A percentile compares a stretch with the other conserved stretches of the same genome.
These are phyloP conservation scores for Chaenocephalus aceratus DNA, from an alignment of 2,113 vertebrate genomes.

Conservation along the genomic window DNA sequence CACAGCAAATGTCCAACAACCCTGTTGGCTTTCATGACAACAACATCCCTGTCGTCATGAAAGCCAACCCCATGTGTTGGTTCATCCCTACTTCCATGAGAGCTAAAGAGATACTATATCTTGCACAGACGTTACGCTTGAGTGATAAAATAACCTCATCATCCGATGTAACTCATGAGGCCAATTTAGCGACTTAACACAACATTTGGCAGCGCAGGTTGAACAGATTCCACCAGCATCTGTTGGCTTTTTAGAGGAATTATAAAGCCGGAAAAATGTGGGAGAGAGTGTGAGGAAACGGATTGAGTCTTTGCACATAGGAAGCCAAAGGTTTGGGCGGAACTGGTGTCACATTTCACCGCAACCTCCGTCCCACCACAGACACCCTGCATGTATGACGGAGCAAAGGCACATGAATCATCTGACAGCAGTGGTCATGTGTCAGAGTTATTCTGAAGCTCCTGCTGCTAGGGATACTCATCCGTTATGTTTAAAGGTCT, in stretches of 20 bases:
- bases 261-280: slow-evolving; percentile 1
- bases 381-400: slow-evolving; percentile 60
- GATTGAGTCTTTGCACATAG: slow-evolving; percentile 2
- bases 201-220: slow-evolving; percentile 29
- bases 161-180: slow-evolving; percentile 13
- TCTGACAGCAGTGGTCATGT: slow-evolving; percentile 58
- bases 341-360: slow-evolving; percentile 42
- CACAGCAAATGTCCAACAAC: not conserved
- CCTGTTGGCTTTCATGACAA: not conserved
- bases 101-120: slow-evolving; percentile 21
- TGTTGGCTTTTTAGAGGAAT: slow-evolving; percentile 43
- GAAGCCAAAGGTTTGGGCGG: slow-evolving; percentile 12
- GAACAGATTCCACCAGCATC: slow-evolving; percentile 50
- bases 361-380: slow-evolving; percentile 30
- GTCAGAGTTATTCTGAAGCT: slow-evolving; percentile 67
- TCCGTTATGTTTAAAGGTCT: slow-evolving; percentile 70
- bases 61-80: not conserved
- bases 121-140: slow-evolving; percentile 9
- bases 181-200: not conserved
- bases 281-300: slow-evolving; percentile 8
- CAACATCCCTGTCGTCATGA: not conserved
- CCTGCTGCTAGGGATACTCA: slow-evolving; percentile 66
- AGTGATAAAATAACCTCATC: slow-evolving; percentile 4
- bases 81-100: not conserved
- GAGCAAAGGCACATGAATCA: slow-evolving; percentile 62